Evolutionary conservation across 2,113 vertebrate genomes (phyloP), one percentile per base, ranked within the genome.

Genomic region (Centropus bengalensis): DNA sequence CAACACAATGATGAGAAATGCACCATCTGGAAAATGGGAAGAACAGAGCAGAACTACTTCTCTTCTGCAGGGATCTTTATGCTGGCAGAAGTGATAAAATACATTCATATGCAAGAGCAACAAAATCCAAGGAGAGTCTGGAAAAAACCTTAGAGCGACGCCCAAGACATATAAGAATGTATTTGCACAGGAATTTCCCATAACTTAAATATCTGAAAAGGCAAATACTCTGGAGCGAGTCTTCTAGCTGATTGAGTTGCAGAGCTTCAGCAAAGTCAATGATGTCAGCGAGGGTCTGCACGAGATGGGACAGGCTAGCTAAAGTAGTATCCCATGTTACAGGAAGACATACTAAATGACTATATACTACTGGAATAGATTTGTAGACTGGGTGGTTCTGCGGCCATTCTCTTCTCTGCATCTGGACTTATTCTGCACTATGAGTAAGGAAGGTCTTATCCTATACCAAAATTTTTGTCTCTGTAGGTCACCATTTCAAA

Each of bases 401-500:
- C 36, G 36, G 36, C 36, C 36, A 36, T 36, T 36, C 18, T n/a
- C 15, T 71, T 26, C 30, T 60, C 44, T 66, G 11, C 64, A 40
- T 71, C 27, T 60, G 30, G 54, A 14, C 14, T 77, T 86, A 14
- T 2, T 52, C 27, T 28, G 6, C 32, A 9, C 8, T 82, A 3
- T 54, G 24, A 58, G 20, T 56, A 6, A 26, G 5, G 6, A 91
- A 32, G 14, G 18, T 68, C 15, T 83, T 85, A 54, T 2, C 17
- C 32, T 88, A 83, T 74, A 60, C 51, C 22, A 44, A 58, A 62
- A 36, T 32, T 32, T 62, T 75, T 55, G 77, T 45, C 18, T 44
- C 88, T 88, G 27, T 86, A 99, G 99, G 99, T 91, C 99, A 99
- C 88, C 99, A 99, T 96, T 99, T 99, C 97, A 98, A 99, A 97